Percentiles rank a stretch among this genome's conserved stretches.
phyloP scores from a whole-genome alignment of 2,888 invertebrate genomes.

The Drosophila kuntzei region DNA sequence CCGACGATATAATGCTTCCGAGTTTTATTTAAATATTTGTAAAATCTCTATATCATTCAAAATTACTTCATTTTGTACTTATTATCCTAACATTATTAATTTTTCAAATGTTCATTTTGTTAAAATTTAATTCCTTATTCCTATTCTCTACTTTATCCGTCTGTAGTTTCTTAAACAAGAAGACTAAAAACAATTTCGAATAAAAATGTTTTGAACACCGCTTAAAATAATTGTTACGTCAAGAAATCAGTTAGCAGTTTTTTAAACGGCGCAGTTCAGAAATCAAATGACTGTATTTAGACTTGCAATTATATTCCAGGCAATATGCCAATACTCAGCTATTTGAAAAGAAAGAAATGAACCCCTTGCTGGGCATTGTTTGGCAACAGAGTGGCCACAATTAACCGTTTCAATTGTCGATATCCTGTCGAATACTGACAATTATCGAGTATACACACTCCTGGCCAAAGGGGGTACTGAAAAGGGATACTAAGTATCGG shows the following conservation, averaged over 20 bases:
- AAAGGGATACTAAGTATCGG: conserved; percentile 13
- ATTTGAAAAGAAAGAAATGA: background rate
- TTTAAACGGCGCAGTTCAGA: background rate
- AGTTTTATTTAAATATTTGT: no score
- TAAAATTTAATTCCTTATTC: no score
- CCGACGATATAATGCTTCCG: no score
- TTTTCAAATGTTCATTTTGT: no score
- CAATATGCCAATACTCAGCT: conserved; percentile 2
- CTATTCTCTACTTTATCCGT: no score
- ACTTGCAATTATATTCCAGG: conserved; percentile 1
- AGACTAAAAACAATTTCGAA: no score
- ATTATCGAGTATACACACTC: conserved; percentile 35
- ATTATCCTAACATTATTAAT: no score
- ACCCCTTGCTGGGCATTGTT: conserved; percentile 31
- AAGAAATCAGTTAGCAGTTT: background rate
- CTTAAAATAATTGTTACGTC: background rate
- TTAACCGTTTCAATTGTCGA: conserved; percentile 58
- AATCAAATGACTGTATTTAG: conserved; percentile 15
- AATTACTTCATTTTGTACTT: no score
- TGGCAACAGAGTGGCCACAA: conserved; percentile 52
- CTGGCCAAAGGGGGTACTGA: background rate
- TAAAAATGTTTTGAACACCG: background rate
- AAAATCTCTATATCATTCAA: no score
- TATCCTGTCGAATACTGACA: conserved; percentile 48
- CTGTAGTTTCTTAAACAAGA: no score